A percentile compares a stretch with the other conserved stretches of the same genome.
Conservation (phyloP, 2,113 vertebrate species). For the Brachypteracias leptosomus region DNA sequence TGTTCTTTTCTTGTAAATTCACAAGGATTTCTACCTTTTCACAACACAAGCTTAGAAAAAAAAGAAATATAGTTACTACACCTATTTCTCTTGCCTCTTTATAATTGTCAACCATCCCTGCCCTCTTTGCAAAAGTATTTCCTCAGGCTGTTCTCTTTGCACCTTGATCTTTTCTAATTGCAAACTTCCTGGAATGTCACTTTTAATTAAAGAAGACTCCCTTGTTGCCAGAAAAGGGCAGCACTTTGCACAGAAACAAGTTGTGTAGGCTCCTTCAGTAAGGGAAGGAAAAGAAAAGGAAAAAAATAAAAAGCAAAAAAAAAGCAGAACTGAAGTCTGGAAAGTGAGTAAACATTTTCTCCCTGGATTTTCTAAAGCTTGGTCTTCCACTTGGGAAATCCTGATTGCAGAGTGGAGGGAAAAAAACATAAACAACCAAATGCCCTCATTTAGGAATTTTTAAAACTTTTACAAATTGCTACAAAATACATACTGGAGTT, state of each 20-base stretch:
- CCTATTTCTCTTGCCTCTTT: neutral
- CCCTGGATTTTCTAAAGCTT: neutral
- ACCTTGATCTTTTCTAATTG: conserved; percentile 10
- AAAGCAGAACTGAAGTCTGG: neutral
- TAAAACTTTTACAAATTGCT: neutral
- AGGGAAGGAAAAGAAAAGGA: neutral
- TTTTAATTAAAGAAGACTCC: conserved; percentile 36
- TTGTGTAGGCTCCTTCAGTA: neutral
- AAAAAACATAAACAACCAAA: neutral
- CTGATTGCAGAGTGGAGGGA: neutral
- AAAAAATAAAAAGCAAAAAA: neutral
- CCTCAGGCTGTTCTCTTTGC: neutral
- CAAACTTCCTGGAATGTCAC: conserved; percentile 12
- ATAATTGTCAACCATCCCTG: neutral
- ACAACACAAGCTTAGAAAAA: neutral
- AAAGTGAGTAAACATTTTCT: neutral
- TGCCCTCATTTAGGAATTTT: neutral
- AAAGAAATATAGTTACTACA: neutral
- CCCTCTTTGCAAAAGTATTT: conserved; percentile 6
- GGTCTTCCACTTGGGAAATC: neutral
- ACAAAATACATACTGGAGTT: neutral
- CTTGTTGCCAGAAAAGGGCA: neutral
- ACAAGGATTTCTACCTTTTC: neutral
- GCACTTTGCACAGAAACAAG: neutral
- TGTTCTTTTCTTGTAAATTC: neutral